A percentile compares a stretch with the other conserved stretches of the same genome.
Evolutionary conservation across 92 coral and sea anemone species (phyloP).

Genomic region (Blastomussa wellsi): DNA sequence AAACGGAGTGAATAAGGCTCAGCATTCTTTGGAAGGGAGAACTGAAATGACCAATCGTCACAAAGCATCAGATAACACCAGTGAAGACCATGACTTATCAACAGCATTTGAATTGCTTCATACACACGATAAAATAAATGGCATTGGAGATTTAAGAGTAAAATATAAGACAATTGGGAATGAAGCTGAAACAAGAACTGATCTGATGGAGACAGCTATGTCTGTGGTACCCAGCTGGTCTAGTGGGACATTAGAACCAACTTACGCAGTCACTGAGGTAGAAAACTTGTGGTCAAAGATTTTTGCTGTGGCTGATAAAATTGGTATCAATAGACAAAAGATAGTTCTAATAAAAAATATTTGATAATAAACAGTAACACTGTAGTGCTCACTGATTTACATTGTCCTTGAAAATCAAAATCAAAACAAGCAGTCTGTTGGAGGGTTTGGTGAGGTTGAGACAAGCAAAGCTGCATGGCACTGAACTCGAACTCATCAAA

Average conservation of each 20-base stretch:
- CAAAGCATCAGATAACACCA: background rate
- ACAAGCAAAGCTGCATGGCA: too few species aligned
- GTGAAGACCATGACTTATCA: conserved; percentile 2
- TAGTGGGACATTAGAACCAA: background rate
- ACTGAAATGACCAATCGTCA: background rate
- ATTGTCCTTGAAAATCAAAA: background rate
- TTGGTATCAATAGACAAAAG: conserved; percentile 19
- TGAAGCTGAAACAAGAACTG: background rate
- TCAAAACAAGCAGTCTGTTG: too few species aligned
- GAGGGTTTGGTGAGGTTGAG: too few species aligned
- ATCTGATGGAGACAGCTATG: background rate
- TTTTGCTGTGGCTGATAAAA: conserved; percentile 19
- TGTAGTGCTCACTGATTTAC: too few species aligned
- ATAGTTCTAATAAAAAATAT: conserved; percentile 1
- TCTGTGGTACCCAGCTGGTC: background rate
- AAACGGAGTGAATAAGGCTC: background rate
- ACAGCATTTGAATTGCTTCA: conserved; percentile 27
- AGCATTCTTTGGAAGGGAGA: background rate
- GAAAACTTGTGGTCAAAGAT: conserved; percentile 38
- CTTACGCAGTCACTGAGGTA: background rate
- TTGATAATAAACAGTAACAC: background rate
- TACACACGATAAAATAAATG: background rate
- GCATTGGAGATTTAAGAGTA: background rate
- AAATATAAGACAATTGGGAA: background rate
- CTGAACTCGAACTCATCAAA: too few species aligned